phyloP scores from a whole-genome alignment of 1,140 invertebrate species.

The Sinonovacula constricta region DNA sequence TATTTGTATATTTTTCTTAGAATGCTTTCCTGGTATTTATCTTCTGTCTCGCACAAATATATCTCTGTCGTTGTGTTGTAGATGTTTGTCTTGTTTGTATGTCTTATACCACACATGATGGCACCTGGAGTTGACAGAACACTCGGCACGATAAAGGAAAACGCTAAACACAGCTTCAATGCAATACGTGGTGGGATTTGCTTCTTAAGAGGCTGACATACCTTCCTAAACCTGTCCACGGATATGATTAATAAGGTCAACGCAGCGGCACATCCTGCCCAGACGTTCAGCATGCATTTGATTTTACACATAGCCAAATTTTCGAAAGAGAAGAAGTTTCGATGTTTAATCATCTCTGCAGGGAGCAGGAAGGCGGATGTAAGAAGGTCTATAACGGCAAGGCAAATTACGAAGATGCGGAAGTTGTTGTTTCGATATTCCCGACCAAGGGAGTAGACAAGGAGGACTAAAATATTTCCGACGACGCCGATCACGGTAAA shows the following conservation, averaged over 20 bases:
- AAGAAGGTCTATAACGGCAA: slow-evolving; percentile 33
- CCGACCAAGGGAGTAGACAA: slow-evolving; percentile 31
- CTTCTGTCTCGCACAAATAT: slow-evolving; percentile 32
- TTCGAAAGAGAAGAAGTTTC: slow-evolving; percentile 38
- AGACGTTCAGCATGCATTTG: slow-evolving; percentile 38
- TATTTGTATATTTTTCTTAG: slow-evolving; percentile 27
- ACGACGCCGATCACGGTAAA: slow-evolving; percentile 35
- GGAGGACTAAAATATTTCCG: slow-evolving; percentile 40
- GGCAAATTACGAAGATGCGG: slow-evolving; percentile 31
- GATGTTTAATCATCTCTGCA: slow-evolving; percentile 32
- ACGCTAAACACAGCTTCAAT: slow-evolving; percentile 17
- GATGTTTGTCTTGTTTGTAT: slow-evolving; percentile 18
- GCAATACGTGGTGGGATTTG: slow-evolving; percentile 32
- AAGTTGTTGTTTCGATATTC: slow-evolving; percentile 41
- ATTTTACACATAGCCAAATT: slow-evolving; percentile 29
- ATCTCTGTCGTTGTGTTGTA: slow-evolving; percentile 13
- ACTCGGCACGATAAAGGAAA: slow-evolving; percentile 30
- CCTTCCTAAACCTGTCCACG: slow-evolving; percentile 42
- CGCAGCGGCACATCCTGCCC: slow-evolving; percentile 21
- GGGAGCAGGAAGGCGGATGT: slow-evolving; percentile 39
- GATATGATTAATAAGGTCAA: slow-evolving; percentile 30
- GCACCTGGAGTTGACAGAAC: slow-evolving; percentile 27
- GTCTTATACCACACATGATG: slow-evolving; percentile 33
- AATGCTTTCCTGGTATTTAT: slow-evolving; percentile 22
- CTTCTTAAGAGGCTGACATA: slow-evolving; percentile 27